phyloP scores from a whole-genome alignment of 1,140 invertebrate species.

The Colletes latitarsis region DNA sequence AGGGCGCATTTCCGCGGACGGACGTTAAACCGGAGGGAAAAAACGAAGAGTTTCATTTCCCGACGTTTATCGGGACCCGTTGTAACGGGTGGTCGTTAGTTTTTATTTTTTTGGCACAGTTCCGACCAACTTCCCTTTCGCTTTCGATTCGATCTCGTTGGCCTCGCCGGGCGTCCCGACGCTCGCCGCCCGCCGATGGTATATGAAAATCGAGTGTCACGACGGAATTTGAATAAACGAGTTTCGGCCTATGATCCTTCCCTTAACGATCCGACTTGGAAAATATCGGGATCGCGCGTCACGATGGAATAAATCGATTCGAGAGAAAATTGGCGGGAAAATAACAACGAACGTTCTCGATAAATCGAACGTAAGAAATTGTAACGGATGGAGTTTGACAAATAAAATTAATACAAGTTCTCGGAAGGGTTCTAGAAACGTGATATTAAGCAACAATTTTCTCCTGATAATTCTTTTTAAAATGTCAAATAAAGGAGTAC shows the following conservation, averaged over 20 bases:
- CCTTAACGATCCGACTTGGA: background rate
- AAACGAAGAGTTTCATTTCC: slow-evolving; percentile 56
- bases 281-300: background rate
- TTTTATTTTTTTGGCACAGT: slow-evolving; percentile 57
- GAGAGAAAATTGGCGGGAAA: background rate
- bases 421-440: too few species aligned
- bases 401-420: too few species aligned
- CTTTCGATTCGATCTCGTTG: background rate
- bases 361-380: background rate
- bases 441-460: too few species aligned
- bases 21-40: slow-evolving; percentile 30
- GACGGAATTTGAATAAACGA: slow-evolving; percentile 65
- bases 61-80: slow-evolving; percentile 34
- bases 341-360: slow-evolving; percentile 1
- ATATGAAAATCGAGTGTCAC: slow-evolving; percentile 69
- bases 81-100: slow-evolving; percentile 47
- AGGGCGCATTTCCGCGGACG: slow-evolving; percentile 34
- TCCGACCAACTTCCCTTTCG: slow-evolving; percentile 29
- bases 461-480: too few species aligned
- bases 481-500: too few species aligned
- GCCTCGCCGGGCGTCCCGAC: background rate
- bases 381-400: too few species aligned
- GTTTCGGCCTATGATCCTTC: slow-evolving; percentile 25
- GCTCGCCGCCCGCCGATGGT: slow-evolving; percentile 41
- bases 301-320: slow-evolving; percentile 23